phyloP scores from a whole-genome alignment of 2,888 invertebrate species.

The Epiblema foenella region DNA sequence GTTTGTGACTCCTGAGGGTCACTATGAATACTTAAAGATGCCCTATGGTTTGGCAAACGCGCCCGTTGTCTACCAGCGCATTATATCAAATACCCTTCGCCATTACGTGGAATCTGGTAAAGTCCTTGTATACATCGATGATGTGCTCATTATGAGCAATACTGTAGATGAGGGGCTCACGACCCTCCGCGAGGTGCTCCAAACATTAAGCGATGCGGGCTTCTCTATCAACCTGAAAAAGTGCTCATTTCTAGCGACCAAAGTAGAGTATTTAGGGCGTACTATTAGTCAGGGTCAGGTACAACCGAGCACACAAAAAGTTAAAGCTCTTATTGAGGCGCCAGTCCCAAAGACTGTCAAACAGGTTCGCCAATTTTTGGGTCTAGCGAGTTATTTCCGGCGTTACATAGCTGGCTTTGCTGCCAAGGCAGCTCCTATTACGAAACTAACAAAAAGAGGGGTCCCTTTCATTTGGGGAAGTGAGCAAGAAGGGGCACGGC shows the following conservation, averaged over 20 bases:
- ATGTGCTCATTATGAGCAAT: neutral
- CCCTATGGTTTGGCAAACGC: slow-evolving; percentile 19
- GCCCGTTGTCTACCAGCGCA: slow-evolving; percentile 15
- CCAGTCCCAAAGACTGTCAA: neutral
- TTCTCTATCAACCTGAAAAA: no score
- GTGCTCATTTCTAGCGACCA: no score
- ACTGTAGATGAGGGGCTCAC: neutral
- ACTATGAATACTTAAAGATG: slow-evolving; percentile 23
- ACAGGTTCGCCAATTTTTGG: slow-evolving; percentile 4
- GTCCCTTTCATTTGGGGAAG: no score
- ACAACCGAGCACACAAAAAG: neutral
- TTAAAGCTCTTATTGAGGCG: neutral
- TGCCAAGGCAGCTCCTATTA: neutral
- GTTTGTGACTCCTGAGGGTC: slow-evolving; percentile 16
- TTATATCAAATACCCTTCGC: slow-evolving; percentile 13
- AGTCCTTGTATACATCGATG: neutral
- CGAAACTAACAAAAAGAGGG: neutral
- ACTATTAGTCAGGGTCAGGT: neutral
- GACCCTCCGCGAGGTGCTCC: no score
- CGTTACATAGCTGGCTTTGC: neutral
- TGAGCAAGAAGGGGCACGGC: no score
- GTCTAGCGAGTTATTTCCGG: neutral
- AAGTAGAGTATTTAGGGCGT: neutral
- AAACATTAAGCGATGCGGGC: no score
- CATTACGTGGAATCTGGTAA: neutral